These are phyloP conservation scores for Peromyscus polionotus DNA, from an alignment of 2,113 vertebrate genomes.

Conservation along the genomic window DNA sequence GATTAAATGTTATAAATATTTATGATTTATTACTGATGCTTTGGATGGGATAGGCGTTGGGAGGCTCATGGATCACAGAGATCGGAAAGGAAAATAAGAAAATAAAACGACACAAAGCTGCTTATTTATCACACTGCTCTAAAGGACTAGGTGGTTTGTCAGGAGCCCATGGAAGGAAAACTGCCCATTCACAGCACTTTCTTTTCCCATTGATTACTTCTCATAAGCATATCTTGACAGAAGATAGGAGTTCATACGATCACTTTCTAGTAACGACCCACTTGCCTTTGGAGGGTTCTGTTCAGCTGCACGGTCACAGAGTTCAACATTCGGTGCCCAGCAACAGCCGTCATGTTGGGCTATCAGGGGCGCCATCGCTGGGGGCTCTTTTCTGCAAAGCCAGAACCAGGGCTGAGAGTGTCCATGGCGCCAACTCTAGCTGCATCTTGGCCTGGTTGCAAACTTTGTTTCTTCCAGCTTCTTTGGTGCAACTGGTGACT, in stretches of 20 bases:
- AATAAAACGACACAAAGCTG: constrained; percentile 69
- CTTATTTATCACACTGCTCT: constrained; percentile 44
- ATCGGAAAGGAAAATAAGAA: constrained; percentile 70
- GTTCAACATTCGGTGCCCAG: not conserved
- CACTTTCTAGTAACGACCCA: constrained; percentile 1
- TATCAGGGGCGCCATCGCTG: not conserved
- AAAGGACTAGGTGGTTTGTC: constrained; percentile 18
- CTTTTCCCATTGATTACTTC: constrained; percentile 50
- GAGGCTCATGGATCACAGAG: constrained; percentile 74
- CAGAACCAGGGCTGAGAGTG: not conserved
- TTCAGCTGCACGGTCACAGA: constrained; percentile 18
- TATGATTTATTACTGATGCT: constrained; percentile 79
- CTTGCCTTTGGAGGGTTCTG: constrained; percentile 25
- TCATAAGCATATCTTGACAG: constrained; percentile 36
- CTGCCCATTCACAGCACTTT: constrained; percentile 4
- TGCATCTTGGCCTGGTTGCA: not conserved
- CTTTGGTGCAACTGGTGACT: not conserved
- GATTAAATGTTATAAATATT: constrained; percentile 83
- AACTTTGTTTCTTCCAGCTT: not conserved
- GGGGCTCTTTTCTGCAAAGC: not conserved
- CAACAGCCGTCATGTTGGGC: not conserved
- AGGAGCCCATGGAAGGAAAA: not conserved
- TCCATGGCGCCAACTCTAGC: not conserved
- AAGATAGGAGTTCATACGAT: not conserved
- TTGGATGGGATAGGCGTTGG: constrained; percentile 63